Conservation (phyloP, 2,888 invertebrate species). For the Epirrita christyi region DNA sequence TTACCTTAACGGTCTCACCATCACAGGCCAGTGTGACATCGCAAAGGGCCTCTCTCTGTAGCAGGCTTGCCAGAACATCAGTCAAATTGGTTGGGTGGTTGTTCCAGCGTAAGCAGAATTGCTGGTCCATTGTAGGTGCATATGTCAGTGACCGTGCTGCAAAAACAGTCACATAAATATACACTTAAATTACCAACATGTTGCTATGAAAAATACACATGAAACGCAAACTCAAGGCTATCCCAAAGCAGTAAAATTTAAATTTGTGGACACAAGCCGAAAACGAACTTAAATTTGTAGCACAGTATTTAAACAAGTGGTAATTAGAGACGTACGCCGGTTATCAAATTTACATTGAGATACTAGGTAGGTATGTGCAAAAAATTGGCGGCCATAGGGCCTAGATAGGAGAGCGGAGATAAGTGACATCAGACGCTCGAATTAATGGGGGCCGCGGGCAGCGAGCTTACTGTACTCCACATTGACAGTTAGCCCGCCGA, state of each 20-base stretch:
- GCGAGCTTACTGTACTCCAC: conserved; percentile 83
- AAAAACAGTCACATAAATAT: conserved; percentile 45
- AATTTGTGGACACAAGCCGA: conserved; percentile 51
- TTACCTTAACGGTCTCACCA: conserved; percentile 93
- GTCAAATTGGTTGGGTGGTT: conserved; percentile 96
- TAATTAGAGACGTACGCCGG: conserved; percentile 73
- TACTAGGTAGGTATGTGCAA: conserved; percentile 65
- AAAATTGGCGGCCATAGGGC: conserved; percentile 84
- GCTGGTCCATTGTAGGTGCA: conserved; percentile 89
- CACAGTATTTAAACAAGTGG: conserved; percentile 68
- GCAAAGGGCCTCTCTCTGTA: conserved; percentile 95
- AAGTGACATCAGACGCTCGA: conserved; percentile 84
- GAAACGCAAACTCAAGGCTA: conserved; percentile 45
- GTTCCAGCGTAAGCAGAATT: conserved; percentile 97
- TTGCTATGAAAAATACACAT: conserved; percentile 27
- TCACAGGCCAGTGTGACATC: conserved; percentile 97
- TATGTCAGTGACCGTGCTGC: conserved; percentile 84
- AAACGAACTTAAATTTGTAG: conserved; percentile 64
- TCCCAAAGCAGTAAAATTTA: conserved; percentile 47
- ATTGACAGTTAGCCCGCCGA: conserved; percentile 84
- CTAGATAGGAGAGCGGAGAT: conserved; percentile 83
- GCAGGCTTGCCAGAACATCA: conserved; percentile 93
- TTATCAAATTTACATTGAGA: conserved; percentile 78
- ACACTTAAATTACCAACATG: conserved; percentile 17
- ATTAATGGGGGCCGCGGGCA: conserved; percentile 84